Conservation (phyloP, 2,888 invertebrate species). For the Tiphia femorata region DNA sequence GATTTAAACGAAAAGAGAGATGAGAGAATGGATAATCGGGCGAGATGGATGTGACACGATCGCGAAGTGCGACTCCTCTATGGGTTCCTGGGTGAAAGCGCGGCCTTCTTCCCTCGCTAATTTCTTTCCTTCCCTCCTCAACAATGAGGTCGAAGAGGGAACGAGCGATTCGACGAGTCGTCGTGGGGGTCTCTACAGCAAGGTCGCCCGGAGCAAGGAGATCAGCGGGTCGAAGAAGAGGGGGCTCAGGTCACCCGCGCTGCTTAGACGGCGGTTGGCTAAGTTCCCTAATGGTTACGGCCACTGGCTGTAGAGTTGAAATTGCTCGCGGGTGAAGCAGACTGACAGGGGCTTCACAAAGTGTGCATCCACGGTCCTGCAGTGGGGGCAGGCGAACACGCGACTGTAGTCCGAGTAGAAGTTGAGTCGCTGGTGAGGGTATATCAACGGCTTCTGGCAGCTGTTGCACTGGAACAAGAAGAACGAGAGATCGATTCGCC, state of each 20-base stretch:
- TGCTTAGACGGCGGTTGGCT: slow-evolving; percentile 55
- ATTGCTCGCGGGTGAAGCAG: slow-evolving; percentile 84
- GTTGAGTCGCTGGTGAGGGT: slow-evolving; percentile 87
- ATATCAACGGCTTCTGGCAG: slow-evolving; percentile 89
- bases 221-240: slow-evolving; percentile 60
- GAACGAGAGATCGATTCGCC: slow-evolving; percentile 4
- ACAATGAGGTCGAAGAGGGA: slow-evolving; percentile 24
- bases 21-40: no score
- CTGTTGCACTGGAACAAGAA: slow-evolving; percentile 85
- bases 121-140: not conserved
- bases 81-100: not conserved
- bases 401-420: slow-evolving; percentile 97
- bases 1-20: no score
- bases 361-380: slow-evolving; percentile 91
- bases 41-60: no score
- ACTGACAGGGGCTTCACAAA: slow-evolving; percentile 92
- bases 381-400: slow-evolving; percentile 91
- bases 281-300: slow-evolving; percentile 78
- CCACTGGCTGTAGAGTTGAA: slow-evolving; percentile 81
- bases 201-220: slow-evolving; percentile 57
- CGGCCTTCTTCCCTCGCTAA: not conserved
- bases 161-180: slow-evolving; percentile 22
- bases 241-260: slow-evolving; percentile 45
- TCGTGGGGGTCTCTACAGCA: slow-evolving; percentile 47
- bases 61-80: no score